Evolutionary conservation across 2,113 vertebrate genomes (phyloP), one percentile per base, ranked within the genome.

Genomic region (Eubucco bourcierii): DNA sequence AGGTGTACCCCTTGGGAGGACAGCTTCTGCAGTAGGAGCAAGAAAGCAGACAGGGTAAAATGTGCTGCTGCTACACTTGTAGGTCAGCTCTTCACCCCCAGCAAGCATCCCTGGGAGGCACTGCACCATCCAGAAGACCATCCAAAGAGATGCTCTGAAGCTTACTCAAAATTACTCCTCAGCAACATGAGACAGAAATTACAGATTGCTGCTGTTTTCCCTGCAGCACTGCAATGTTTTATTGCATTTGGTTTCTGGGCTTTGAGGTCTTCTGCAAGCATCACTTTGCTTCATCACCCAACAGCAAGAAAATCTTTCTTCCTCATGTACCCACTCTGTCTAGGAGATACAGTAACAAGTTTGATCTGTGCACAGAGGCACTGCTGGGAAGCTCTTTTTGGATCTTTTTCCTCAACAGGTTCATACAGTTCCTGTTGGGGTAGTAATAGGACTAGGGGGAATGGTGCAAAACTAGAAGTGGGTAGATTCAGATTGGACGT

Each of bases 161-260:
- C 13, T 37, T 39, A 8, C 15, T 55, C 33, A 29, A 31, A 78
- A 73, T 64, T 56, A 50, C 28, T 73, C 14, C 28, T 27, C 44
- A 21, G 34, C 17, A n/a, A 71, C 20, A 52, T 0, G 7, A 60
- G 61, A 16, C 47, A 74, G 31, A 47, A 37, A 28, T 41, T 60
- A 24, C 34, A 64, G 44, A 31, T 8, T 52, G 60, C 60, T 41
- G 61, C 39, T 66, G 50, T 17, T 52, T 21, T 18, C 53, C n/a
- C 52, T 71, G 61, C 28, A 28, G 52, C 4, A 3, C 33, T 27
- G 20, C 1, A 1, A 46, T 0, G 0, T 29, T 61, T 41, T 41
- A 52, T 10, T 37, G 23, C 55, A 9, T 18, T 50, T 46, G 10
- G 27, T 37, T 83, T 31, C 33, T 28, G 8, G 44, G 39, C 29